These are phyloP conservation scores for Drosophila antonietae DNA, from an alignment of 2,888 invertebrate genomes.

Conservation along the genomic window DNA sequence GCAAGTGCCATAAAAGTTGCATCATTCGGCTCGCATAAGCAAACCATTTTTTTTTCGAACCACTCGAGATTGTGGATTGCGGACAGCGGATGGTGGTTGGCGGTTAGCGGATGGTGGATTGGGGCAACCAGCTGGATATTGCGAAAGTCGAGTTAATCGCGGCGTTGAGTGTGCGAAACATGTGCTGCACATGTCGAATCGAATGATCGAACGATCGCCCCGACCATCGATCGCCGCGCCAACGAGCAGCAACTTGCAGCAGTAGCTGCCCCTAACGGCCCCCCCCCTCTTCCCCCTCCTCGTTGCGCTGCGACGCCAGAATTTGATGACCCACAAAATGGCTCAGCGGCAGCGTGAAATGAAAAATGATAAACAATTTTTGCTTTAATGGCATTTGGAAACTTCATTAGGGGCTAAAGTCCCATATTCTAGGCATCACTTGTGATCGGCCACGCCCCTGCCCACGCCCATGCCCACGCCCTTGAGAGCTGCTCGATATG, in stretches of 20 bases:
- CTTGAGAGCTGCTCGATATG: constrained; percentile 42
- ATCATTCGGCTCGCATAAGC: constrained; percentile 33
- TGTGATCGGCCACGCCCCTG: constrained; percentile 23
- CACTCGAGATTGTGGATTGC: constrained; percentile 9
- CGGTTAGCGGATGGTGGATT: constrained; percentile 4
- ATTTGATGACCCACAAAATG: constrained; percentile 66
- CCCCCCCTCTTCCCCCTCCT: too few relatives aligned
- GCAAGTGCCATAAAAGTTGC: constrained; percentile 37
- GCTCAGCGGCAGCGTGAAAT: constrained; percentile 29
- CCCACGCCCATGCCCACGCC: neutral
- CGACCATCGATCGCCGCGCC: constrained; percentile 29
- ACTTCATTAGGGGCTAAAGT: constrained; percentile 61
- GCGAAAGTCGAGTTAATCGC: constrained; percentile 66
- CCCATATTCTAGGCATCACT: constrained; percentile 11
- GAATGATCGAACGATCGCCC: constrained; percentile 34
- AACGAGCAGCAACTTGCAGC: neutral
- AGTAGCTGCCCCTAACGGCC: neutral
- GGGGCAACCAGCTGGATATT: constrained; percentile 48
- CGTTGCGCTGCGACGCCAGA: neutral
- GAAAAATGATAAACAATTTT: constrained; percentile 54
- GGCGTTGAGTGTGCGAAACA: constrained; percentile 42
- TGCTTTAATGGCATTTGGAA: constrained; percentile 72
- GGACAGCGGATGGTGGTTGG: neutral
- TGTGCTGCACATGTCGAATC: constrained; percentile 50
- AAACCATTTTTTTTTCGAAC: constrained; percentile 31